Base-by-base conservation (phyloP, 2,888 invertebrate genomes). In the Limnephilus marmoratus region DNA sequence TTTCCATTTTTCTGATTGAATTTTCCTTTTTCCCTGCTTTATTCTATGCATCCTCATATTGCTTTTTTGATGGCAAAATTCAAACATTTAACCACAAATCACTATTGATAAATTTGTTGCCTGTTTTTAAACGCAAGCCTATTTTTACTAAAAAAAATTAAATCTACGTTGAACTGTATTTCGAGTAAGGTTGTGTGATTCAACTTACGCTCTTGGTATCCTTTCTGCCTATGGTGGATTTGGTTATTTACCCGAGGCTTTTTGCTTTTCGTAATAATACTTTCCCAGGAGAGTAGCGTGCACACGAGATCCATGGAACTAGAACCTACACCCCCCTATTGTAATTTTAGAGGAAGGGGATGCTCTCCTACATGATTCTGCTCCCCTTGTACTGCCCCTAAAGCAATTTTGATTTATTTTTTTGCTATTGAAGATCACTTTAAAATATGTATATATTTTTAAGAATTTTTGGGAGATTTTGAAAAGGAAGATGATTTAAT, bases 201-300 rank as follows among this genome's bases (percentile, higher is more conserved):
- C 53, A 37, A 88, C 15, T 41, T 12, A 85, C 24, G 5, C 68
- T 88, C 29, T 83, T 82, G 3, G 80, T 31, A 68, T 91, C 87
- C 87, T 87, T 82, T 89, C 83, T 41, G 88, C 15, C n/a, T 24
- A 49, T 91, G 86, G 37, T 89, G 89, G 81, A 91, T 91, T 91
- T 87, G 91, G 81, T 81, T 87, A 87, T 91, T 89, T 89, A 88
- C 83, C 91, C 91, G 41, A 91, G 92, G 93, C 91, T 89, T 91
- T 91, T 91, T 88, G 89, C 91, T 93, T 93, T 93, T 93, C 93
- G 91, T 93, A 92, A 91, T 92, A 93, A 90, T 93, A 93, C 93
- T 93, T 93, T 93, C 93, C 93, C 93, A 85, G 49, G 93, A 93
- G 93, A 93, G 92, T 83, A 82, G 87, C 81, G 81, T 91, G 93